A percentile compares a stretch with the other conserved stretches of the same genome.
Evolutionary conservation across 2,797 vertebrate genomes (phyloP).

Genomic region (Aulostomus chinensis): DNA sequence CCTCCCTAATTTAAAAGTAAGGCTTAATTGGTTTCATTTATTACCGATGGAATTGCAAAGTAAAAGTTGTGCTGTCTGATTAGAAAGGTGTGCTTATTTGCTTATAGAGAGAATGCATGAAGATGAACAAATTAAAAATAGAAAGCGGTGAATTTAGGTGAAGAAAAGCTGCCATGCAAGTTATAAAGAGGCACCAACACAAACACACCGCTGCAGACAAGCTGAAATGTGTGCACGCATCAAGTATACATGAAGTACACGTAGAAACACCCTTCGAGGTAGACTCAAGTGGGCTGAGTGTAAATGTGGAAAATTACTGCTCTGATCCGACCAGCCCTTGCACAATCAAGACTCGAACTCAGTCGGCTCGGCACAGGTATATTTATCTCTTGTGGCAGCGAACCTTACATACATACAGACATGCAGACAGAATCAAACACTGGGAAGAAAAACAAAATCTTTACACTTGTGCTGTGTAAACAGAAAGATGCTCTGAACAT

Average conservation of each 20-base stretch:
- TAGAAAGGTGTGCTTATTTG: slow-evolving; percentile 67
- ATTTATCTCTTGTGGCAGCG: slow-evolving; percentile 75
- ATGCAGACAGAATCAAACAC: slow-evolving; percentile 46
- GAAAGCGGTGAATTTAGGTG: slow-evolving; percentile 17
- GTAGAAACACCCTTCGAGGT: slow-evolving; percentile 56
- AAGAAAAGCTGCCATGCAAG: slow-evolving; percentile 6
- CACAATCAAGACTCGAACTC: slow-evolving; percentile 74
- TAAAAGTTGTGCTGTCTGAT: slow-evolving; percentile 63
- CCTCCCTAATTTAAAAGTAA: slow-evolving; percentile 77
- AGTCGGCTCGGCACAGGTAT: slow-evolving; percentile 69
- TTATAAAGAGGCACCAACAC: background rate
- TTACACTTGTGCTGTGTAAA: slow-evolving; percentile 21
- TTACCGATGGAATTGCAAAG: slow-evolving; percentile 71
- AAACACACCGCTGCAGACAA: slow-evolving; percentile 14
- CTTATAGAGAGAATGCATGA: slow-evolving; percentile 31
- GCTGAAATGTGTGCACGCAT: slow-evolving; percentile 5
- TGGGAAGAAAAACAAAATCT: slow-evolving; percentile 34
- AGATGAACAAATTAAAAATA: slow-evolving; percentile 45
- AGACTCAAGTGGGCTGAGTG: slow-evolving; percentile 51
- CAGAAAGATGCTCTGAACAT: slow-evolving; percentile 14
- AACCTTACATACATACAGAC: slow-evolving; percentile 54
- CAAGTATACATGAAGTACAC: slow-evolving; percentile 9
- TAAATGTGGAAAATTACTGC: slow-evolving; percentile 82
- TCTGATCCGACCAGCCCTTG: slow-evolving; percentile 65
- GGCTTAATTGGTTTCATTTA: slow-evolving; percentile 81